These are phyloP conservation scores for Serilophus lunatus DNA, from an alignment of 2,113 vertebrate genomes.

Conservation along the genomic window DNA sequence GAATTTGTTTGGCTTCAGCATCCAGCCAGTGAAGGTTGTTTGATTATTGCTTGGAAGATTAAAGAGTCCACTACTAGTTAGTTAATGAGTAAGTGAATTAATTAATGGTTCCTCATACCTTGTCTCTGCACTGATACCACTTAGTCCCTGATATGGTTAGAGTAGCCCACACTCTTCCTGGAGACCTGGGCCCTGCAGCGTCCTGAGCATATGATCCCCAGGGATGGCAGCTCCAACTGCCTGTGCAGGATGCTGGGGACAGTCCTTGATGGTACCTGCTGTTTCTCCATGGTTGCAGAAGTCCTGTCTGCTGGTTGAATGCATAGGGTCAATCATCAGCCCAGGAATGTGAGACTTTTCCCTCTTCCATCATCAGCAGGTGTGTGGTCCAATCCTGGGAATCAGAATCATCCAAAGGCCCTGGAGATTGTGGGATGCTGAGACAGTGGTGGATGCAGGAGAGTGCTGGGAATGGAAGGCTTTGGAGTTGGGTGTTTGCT, in stretches of 20 bases:
- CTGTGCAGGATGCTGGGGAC: not conserved
- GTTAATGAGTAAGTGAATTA: constrained; percentile 52
- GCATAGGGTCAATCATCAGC: not conserved
- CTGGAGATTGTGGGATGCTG: rapidly evolving
- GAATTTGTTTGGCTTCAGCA: not conserved
- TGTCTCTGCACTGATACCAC: not conserved
- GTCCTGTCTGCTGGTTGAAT: not conserved
- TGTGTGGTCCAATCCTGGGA: not conserved
- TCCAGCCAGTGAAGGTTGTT: not conserved
- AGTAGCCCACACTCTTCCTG: not conserved
- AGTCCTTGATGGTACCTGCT: not conserved
- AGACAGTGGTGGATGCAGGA: not conserved
- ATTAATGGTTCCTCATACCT: constrained; percentile 30
- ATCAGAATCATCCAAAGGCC: not conserved
- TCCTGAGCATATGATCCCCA: not conserved
- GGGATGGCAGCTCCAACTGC: not conserved
- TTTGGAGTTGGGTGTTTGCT: not conserved
- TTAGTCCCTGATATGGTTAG: not conserved
- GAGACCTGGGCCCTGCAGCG: not conserved
- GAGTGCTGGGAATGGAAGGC: rapidly evolving
- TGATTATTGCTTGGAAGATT: not conserved
- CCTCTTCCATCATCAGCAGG: not conserved
- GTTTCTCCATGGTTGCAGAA: not conserved
- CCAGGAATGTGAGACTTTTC: not conserved
- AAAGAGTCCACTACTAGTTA: not conserved